Conservation (phyloP, 2,888 invertebrate species). For the Periphyllus acericola region DNA sequence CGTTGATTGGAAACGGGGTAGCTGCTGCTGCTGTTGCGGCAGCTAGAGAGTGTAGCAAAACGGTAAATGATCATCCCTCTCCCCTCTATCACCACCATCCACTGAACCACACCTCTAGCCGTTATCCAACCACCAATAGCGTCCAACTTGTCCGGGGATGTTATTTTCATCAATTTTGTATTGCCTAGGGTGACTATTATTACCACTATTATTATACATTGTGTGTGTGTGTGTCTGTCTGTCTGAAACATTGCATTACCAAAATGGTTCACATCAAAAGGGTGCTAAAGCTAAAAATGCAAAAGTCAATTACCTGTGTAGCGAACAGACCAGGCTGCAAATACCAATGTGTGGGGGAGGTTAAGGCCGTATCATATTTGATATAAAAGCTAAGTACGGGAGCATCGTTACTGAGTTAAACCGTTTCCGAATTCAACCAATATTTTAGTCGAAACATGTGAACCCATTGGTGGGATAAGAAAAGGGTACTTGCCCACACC, state of each 20-base stretch:
- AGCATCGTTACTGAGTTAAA: background rate
- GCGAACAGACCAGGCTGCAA: background rate
- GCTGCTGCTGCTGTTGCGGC: too few species aligned
- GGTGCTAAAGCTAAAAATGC: constrained; percentile 30
- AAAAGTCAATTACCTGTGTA: constrained; percentile 38
- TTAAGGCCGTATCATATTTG: background rate
- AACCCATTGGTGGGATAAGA: too few species aligned
- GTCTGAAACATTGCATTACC: background rate
- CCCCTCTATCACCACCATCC: background rate
- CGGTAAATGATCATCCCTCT: constrained; percentile 26
- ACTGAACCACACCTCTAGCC: background rate
- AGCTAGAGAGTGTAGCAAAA: background rate
- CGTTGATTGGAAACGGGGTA: constrained; percentile 56
- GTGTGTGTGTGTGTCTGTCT: background rate
- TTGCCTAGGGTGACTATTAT: constrained; percentile 47
- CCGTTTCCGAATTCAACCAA: background rate
- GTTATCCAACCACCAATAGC: background rate
- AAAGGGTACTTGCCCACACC: too few species aligned
- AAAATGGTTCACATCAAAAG: constrained; percentile 9
- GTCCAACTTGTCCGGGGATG: background rate
- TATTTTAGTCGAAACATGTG: too few species aligned
- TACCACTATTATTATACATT: constrained; percentile 8
- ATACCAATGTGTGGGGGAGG: background rate
- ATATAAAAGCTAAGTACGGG: background rate
- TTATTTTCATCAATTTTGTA: constrained; percentile 53